A percentile compares a stretch with the other conserved stretches of the same genome.
Evolutionary conservation across 2,113 vertebrate species (phyloP).

Genomic region (Eretmodus cyanostictus): DNA sequence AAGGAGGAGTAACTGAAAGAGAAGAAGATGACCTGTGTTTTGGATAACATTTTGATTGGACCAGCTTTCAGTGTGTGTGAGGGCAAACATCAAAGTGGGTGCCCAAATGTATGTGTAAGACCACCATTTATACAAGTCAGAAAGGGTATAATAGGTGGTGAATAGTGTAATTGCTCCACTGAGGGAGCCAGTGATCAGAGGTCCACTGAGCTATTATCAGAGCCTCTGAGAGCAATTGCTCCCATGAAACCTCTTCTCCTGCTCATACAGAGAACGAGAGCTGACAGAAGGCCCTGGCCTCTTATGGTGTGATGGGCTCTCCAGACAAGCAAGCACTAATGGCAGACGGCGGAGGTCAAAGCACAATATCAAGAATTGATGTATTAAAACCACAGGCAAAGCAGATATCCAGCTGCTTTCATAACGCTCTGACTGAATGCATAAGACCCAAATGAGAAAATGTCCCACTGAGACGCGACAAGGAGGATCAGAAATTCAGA

Average conservation of each 20-base stretch:
- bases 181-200: conserved; percentile 7
- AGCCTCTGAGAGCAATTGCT: conserved; percentile 7
- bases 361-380: conserved; percentile 3
- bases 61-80: neutral
- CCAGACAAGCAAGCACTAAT: conserved; percentile 19
- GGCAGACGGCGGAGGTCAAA: conserved; percentile 25
- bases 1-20: neutral
- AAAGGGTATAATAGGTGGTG: conserved; percentile 1
- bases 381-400: conserved; percentile 1
- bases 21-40: neutral
- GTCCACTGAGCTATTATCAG: conserved; percentile 7
- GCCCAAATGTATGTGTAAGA: neutral
- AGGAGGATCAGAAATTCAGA: neutral
- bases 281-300: conserved; percentile 23
- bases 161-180: conserved; percentile 25
- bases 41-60: neutral
- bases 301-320: conserved; percentile 16
- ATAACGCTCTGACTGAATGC: neutral
- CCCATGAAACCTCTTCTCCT: conserved; percentile 1
- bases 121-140: neutral
- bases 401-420: neutral
- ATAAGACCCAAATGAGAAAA: neutral
- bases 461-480: neutral
- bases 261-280: neutral
- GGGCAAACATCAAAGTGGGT: neutral